Conservation (phyloP, 2,888 invertebrate genomes). For the Lutraria lutraria region DNA sequence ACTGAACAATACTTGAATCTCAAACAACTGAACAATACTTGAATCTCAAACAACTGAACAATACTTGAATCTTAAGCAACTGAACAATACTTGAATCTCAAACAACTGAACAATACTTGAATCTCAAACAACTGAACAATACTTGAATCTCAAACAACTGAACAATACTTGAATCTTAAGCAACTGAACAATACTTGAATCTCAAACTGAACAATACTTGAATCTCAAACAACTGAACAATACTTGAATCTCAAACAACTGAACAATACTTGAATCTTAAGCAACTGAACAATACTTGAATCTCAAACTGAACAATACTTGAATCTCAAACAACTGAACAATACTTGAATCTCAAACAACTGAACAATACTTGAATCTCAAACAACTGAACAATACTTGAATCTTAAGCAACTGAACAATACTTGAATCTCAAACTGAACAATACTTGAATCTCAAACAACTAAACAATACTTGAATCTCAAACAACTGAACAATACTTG, state of each 20-base stretch:
- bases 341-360: neutral
- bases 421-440: neutral
- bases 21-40: neutral
- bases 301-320: neutral
- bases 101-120: neutral
- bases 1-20: neutral
- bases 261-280: neutral
- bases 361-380: neutral
- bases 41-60: neutral
- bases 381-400: neutral
- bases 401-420: neutral
- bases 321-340: neutral
- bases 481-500: neutral
- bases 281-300: neutral
- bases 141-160: neutral
- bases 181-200: neutral
- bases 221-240: neutral
- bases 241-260: neutral
- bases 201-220: neutral
- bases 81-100: neutral
- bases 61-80: neutral
- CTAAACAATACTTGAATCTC: neutral
- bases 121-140: neutral
- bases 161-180: neutral
- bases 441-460: neutral